A percentile compares a stretch with the other conserved stretches of the same genome.
These are phyloP conservation scores for Doryteuthis pealeii DNA, from an alignment of 1,140 invertebrate genomes.

Conservation along the genomic window DNA sequence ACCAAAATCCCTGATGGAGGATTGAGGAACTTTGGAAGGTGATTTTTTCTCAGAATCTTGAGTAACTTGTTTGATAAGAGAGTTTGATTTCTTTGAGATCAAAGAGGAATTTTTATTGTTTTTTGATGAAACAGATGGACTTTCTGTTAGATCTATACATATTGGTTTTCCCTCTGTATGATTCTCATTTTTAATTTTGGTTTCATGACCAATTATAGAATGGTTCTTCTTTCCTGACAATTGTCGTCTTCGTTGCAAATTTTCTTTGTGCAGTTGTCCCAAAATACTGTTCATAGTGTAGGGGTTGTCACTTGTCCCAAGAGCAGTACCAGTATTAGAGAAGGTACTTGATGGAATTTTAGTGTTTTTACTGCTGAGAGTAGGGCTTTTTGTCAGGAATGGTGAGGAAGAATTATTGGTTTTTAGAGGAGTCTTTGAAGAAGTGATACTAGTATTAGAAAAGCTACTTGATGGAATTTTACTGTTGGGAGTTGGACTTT, in stretches of 20 bases:
- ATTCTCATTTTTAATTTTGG: background rate
- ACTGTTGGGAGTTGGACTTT: background rate
- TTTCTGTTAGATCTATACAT: background rate
- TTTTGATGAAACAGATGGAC: background rate
- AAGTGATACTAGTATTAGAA: background rate
- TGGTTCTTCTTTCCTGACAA: background rate
- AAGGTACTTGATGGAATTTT: background rate
- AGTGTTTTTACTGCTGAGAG: background rate
- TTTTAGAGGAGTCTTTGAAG: background rate
- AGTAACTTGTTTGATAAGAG: too few relatives aligned
- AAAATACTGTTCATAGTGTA: background rate
- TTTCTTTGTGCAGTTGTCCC: conserved; percentile 3
- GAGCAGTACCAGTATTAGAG: background rate
- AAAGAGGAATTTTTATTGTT: background rate
- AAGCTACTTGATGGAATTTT: background rate
- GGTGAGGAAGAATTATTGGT: background rate
- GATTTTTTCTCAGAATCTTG: too few relatives aligned
- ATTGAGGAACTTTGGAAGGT: too few relatives aligned
- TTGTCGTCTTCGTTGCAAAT: background rate
- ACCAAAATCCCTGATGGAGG: too few relatives aligned
- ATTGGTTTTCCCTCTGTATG: background rate
- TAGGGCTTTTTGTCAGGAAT: background rate
- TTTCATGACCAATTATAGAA: background rate
- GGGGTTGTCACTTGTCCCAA: background rate
- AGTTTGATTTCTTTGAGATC: background rate